Evolutionary conservation across 2,888 invertebrate genomes (phyloP), one percentile per base, ranked within the genome.

Genomic region (Polylopha cassiicola): DNA sequence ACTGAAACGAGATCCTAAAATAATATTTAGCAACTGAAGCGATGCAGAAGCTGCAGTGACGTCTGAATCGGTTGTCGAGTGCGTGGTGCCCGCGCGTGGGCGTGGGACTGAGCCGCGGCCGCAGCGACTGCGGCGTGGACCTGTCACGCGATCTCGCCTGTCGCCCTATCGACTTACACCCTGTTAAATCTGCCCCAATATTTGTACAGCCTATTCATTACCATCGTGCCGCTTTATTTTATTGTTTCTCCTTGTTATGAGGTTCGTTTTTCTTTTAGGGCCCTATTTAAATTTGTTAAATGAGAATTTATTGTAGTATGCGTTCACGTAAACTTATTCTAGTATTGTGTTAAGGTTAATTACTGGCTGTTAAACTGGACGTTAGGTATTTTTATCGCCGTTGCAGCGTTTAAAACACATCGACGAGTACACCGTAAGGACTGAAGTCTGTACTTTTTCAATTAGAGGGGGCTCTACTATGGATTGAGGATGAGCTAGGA

Each of bases 111-210:
- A n/a, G n/a, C n/a, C n/a, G n/a, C n/a, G n/a, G n/a, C n/a, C n/a
- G n/a, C n/a, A n/a, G n/a, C n/a, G n/a, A n/a, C n/a, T n/a, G n/a
- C n/a, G n/a, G n/a, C n/a, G n/a, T n/a, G n/a, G n/a, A n/a, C n/a
- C n/a, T n/a, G n/a, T n/a, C 84, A 84, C 81, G 84, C 82, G 58
- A 84, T 58, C 55, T 82, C 55, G 80, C 82, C 80, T 81, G 81
- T 61, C 61, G 51, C 66, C 51, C 73, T 81, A 82, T 82, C 81
- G 71, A 73, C 77, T 82, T 81, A 81, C 81, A 84, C 76, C 72
- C 73, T 76, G 79, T 80, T 76, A 70, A 80, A 80, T 77, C 73
- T 76, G 73, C 65, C 75, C 68, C 72, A 75, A 80, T 82, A 78
- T 82, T 82, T 80, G 77, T 81, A 73, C 72, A 75, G 64, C 73